These are phyloP conservation scores for Cosmopolites sordidus DNA, from an alignment of 2,888 invertebrate genomes.

Conservation along the genomic window DNA sequence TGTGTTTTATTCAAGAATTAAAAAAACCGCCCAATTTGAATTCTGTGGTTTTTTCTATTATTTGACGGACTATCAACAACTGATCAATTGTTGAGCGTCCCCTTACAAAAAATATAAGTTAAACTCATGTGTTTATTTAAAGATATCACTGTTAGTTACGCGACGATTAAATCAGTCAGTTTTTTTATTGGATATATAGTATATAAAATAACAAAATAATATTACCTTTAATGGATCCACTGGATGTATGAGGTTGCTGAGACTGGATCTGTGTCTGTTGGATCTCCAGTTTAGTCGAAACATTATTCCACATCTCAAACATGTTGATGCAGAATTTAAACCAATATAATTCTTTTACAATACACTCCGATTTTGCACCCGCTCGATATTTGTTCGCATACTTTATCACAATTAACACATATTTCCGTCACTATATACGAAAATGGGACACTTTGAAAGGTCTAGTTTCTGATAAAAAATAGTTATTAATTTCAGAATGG, in stretches of 20 bases:
- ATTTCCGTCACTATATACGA: background rate
- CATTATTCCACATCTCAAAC: constrained; percentile 82
- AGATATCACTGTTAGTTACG: too few relatives aligned
- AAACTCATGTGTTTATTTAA: too few relatives aligned
- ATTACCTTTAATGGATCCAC: constrained; percentile 78
- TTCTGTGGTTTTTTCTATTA: too few relatives aligned
- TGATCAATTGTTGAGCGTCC: too few relatives aligned
- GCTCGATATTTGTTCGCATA: constrained; percentile 13
- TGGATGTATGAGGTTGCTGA: constrained; percentile 74
- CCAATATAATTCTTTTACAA: background rate
- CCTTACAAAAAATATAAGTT: too few relatives aligned
- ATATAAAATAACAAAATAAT: too few relatives aligned
- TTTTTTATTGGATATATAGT: too few relatives aligned
- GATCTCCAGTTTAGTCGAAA: constrained; percentile 70
- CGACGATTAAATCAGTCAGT: too few relatives aligned
- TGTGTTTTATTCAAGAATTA: too few relatives aligned
- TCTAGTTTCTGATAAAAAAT: background rate
- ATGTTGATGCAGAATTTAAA: constrained; percentile 50
- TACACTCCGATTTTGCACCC: constrained; percentile 4
- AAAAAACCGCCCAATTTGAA: too few relatives aligned
- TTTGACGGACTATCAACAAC: too few relatives aligned
- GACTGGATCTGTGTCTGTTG: constrained; percentile 57
- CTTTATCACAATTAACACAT: constrained; percentile 11
- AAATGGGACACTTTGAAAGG: background rate
- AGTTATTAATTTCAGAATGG: too few relatives aligned